phyloP scores from a whole-genome alignment of 2,888 invertebrate species.

The Arenicola marina region DNA sequence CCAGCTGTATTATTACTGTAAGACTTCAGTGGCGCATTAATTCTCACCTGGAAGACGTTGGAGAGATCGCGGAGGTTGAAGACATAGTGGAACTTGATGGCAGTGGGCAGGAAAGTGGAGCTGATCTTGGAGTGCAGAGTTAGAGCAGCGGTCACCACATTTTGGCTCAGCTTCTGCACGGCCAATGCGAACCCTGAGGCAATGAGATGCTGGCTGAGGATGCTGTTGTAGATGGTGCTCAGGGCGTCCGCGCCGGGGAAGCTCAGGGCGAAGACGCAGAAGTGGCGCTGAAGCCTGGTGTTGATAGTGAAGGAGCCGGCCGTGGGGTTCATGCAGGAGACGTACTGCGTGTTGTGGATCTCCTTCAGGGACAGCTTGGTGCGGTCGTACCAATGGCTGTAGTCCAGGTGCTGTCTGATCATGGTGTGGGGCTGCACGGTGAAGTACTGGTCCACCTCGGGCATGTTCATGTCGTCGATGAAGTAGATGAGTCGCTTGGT shows the following conservation, averaged over 20 bases:
- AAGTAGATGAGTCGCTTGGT: conserved; percentile 92
- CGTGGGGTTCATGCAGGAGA: conserved; percentile 97
- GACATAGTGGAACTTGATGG: conserved; percentile 94
- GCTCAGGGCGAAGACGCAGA: conserved; percentile 67
- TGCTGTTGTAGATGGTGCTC: conserved; percentile 84
- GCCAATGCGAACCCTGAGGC: conserved; percentile 60
- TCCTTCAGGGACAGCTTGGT: conserved; percentile 87
- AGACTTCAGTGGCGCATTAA: background rate
- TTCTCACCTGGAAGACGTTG: conserved; percentile 85
- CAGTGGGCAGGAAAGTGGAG: conserved; percentile 89
- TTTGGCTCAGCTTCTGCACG: conserved; percentile 73
- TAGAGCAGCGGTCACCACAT: conserved; percentile 81
- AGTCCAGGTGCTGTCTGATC: conserved; percentile 93
- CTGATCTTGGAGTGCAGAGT: conserved; percentile 84
- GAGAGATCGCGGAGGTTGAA: conserved; percentile 94
- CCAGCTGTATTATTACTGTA: no score
- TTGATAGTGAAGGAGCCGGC: conserved; percentile 97
- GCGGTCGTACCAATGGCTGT: conserved; percentile 95
- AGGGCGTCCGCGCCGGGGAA: conserved; percentile 84
- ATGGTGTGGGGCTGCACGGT: conserved; percentile 96
- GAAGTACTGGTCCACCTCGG: conserved; percentile 90
- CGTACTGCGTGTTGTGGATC: conserved; percentile 95
- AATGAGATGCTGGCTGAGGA: conserved; percentile 66
- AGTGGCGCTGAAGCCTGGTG: conserved; percentile 78
- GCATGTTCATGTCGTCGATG: conserved; percentile 98